Base-by-base conservation (phyloP, 2,888 invertebrate species). In the Zootermopsis nevadensis region DNA sequence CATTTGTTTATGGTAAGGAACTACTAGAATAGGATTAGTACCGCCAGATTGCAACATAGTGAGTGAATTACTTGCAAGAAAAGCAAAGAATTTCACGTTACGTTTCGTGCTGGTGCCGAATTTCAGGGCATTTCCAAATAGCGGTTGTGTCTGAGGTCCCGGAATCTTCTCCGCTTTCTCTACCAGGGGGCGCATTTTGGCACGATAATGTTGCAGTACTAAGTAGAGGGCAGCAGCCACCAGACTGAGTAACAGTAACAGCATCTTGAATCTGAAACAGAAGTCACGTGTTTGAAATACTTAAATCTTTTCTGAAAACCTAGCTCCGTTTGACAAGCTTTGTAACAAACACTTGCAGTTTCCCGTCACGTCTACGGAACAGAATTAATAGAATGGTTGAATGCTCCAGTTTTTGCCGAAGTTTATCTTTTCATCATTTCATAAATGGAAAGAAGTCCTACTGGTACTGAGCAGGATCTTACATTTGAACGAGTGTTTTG, bases 91-190 rank as follows among this genome's bases (percentile, higher is more conserved):
- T 31, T n/a, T 31, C 35, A 10, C 27, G 69, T 55, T 76, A 83
- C 83, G 66, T 66, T 76, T 80, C 8, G 83, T 83, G 38, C 42
- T 60, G 38, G 35, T 35, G 31, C 81, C 81, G 31, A 85, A 83
- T 30, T 84, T 66, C 35, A 84, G 77, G 0, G 84, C 83, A 84
- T 85, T 85, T 30, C 85, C 84, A 69, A 85, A n/a, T 1, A 85
- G n/a, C 33, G 85, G 85, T 19, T 83, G 42, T 0, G 83, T 55
- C 60, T 33, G 67, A 0, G 85, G 85, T 24, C 85, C 85, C 0
- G 83, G 83, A 12, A 83, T 38, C 12, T 79, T 79, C 12, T 55
- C 60, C 0, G 60, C 79, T 35, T 79, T 33, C 48, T 79, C 35
- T 10, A 33, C 24, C 33, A 79, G 8, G 19, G 35, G 79, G 0